Base-by-base conservation (phyloP, 2,113 vertebrate species). In the Uropsilus gracilis region DNA sequence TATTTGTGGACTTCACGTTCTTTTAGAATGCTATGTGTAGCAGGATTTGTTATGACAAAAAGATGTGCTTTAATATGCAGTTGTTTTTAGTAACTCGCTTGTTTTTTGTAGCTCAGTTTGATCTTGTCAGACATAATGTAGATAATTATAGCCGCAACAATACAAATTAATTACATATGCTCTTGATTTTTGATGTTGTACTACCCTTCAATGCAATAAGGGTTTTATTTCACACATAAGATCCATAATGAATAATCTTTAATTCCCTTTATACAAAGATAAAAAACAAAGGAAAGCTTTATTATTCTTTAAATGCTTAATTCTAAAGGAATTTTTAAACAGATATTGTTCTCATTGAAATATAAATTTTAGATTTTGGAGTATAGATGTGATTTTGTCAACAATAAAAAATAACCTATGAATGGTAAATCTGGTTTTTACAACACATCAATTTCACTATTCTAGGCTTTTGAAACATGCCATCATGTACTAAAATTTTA, bases 121-220 rank as follows among this genome's bases (percentile, higher is more conserved):
- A 92, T 95, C 93, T 94, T 97, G 37, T 97, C 50, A 88, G 83
- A 61, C 34, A 90, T 53, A 84, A 83, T 72, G 66, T 85, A 66
- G 87, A 77, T 72, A 95, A 93, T 95, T 92, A 92, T 66, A 89
- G 48, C 2, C 24, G 63, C 39, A 93, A 34, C 11, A 92, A 97
- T 93, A 86, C 64, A 96, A 95, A 96, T 94, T 96, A 93, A 95
- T 97, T 96, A 72, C 37, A 86, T 64, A 53, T 44, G 71, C 46
- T 53, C 80, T 94, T 76, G 61, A 66, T 94, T 93, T 97, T 95
- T 94, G 48, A 95, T 91, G 75, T 42, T 61, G 17, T 96, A 13
- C 20, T 61, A 39, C 44, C 30, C 22, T 87, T 69, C 24, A 46
- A 69, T 61, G 26, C 22, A 89, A 89, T 84, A 73, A 78, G 66